Base-by-base conservation (phyloP, 2,888 invertebrate species). In the Drosophila greeni region DNA sequence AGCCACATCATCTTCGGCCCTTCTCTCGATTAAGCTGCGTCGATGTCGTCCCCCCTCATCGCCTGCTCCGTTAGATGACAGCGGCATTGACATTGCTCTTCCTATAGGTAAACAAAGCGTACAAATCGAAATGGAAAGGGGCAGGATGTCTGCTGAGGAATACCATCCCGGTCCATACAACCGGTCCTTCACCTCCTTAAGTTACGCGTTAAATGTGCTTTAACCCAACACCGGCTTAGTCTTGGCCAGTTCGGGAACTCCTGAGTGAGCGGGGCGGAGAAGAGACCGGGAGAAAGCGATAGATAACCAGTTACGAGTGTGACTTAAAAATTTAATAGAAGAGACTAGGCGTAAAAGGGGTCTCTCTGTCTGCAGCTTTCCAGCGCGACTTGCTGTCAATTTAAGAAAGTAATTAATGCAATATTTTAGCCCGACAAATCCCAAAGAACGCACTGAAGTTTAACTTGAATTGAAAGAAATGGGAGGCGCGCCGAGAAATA, bases 1-100 rank as follows among this genome's bases (percentile, higher is more conserved):
- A 65, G 65, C 43, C 62, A 36, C 68, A 45, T 43, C 39, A 47
- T 52, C 37, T 33, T 26, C 43, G 26, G 61, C 49, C 33, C 45
- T 34, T 39, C 20, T 58, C 42, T 65, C 66, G 49, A 66, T 73
- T 84, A 87, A 76, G 85, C 86, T 86, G 70, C 88, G 76, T 62
- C 87, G 85, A 76, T 76, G 74, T 36, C 87, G 66, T 42, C 55
- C 43, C 45, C 48, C 23, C 31, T 58, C 39, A 11, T 49, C 54
- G 53, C 40, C 52, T 61, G 61, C 42, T 59, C 40, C 52, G 49
- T 47, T 61, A 73, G 64, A 57, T 70, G 74, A 69, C 73, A 66
- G 57, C 56, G 62, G 55, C 51, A 62, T 72, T 76, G 77, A 73
- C 76, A 75, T 66, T 73, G 69, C 70, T 70, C 75, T 69, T 67